Base-by-base conservation (phyloP, 2,113 vertebrate genomes). In the Ptilonorhynchus violaceus region DNA sequence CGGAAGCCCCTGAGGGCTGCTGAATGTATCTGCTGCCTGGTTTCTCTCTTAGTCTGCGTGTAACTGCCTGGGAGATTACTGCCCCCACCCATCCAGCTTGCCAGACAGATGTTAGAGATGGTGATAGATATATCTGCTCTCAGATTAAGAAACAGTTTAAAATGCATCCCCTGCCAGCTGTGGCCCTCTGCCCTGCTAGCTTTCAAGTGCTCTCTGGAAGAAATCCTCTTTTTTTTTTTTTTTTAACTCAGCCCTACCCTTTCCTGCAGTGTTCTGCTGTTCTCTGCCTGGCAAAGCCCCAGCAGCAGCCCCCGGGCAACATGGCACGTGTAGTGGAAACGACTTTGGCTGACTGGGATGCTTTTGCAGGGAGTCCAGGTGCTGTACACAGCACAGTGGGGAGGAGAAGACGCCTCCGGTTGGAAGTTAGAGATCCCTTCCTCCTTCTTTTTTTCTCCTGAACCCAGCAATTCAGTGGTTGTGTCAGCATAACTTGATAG, bases 121-220 rank as follows among this genome's bases (percentile, higher is more conserved):
- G 56, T 60, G 69, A 87, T 52, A 75, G 82, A 79, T 84, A 28
- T 66, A 81, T 63, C 46, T 67, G 86, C 30, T 92, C 69, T 70
- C 33, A 4, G 87, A 93, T 95, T 80, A 88, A 96, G 88, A 90
- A 88, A 21, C 82, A 70, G 27, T 75, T 86, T 69, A 75, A 84
- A 92, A 66, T 3, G 3, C 60, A 74, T 42, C 47, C 39, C 25
- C 47, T 66, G 59, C 60, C 88, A 88, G 82, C 68, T 92, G 85
- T 39, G 85, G 52, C 30, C 46, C 66, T 69, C 88, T 92, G 50
- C 56, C 44, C 58, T 91, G 44, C 37, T n/a, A 82, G 82, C 39
- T 89, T 78, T 53, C 39, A 28, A 70, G 55, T 1, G 1, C 17
- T 64, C 20, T 69, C 27, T 59, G 70, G 42, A 78, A 94, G 17